A percentile compares a stretch with the other conserved stretches of the same genome.
Conservation (phyloP, 1,140 invertebrate genomes). For the Polypedilum pembai region DNA sequence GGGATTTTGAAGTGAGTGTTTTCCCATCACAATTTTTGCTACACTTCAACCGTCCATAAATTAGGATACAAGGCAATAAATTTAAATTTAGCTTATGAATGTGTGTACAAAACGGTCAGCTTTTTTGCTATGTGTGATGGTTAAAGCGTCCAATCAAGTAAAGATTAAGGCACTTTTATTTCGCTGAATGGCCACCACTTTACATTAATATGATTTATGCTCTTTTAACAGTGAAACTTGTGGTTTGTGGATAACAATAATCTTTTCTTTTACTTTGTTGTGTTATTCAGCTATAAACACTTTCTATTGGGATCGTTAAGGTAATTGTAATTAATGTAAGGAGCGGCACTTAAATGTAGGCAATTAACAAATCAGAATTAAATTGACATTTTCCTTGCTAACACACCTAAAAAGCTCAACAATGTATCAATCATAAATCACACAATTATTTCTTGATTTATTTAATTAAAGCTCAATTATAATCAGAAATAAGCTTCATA, state of each 20-base stretch:
- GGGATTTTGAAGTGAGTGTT: not conserved
- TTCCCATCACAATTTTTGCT: conserved; percentile 4
- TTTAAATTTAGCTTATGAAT: conserved; percentile 13
- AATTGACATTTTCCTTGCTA: no score
- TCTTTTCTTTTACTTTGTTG: no score
- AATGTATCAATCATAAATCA: no score
- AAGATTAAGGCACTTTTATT: conserved; percentile 12
- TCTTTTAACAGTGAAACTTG: not conserved
- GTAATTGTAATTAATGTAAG: no score
- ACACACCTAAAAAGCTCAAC: no score
- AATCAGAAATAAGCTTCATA: no score
- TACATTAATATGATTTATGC: conserved; percentile 9
- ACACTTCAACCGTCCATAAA: not conserved
- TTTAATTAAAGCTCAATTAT: not conserved
- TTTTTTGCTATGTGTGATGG: not conserved
- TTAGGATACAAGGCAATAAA: conserved; percentile 24
- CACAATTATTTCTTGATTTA: not conserved
- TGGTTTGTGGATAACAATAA: not conserved
- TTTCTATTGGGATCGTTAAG: no score
- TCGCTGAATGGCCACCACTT: conserved; percentile 8
- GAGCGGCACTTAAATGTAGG: no score
- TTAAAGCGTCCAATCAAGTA: not conserved
- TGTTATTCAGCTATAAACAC: no score
- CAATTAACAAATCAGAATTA: no score
- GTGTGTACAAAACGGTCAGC: not conserved